A percentile compares a stretch with the other conserved stretches of the same genome.
Conservation (phyloP, 2,113 vertebrate species). For the Cyphomyrus plagiostoma region DNA sequence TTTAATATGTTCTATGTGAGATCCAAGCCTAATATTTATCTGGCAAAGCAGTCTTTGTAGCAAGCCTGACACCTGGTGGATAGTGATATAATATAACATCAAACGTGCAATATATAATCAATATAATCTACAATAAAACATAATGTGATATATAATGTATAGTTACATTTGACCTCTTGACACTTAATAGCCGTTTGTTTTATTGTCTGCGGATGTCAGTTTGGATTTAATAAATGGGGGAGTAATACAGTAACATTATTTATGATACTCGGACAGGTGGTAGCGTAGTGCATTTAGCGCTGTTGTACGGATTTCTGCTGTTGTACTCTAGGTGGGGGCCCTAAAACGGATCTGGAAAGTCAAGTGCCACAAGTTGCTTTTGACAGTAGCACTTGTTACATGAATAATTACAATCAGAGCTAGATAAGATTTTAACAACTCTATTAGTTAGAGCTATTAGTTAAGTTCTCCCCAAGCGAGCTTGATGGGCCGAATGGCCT, state of each 20-base stretch:
- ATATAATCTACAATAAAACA: background rate
- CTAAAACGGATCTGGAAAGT: background rate
- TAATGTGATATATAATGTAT: background rate
- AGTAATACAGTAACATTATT: background rate
- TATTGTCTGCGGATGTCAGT: background rate
- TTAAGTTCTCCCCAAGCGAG: no score
- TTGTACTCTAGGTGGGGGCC: background rate
- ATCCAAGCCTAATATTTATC: background rate
- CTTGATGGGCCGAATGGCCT: no score
- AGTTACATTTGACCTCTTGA: background rate
- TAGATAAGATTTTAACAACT: no score
- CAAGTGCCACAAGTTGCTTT: background rate
- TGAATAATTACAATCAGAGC: background rate
- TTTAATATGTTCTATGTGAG: background rate
- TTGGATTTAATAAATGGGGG: background rate
- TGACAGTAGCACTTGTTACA: background rate
- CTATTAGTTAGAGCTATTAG: no score
- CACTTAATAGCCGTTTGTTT: background rate
- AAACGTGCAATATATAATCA: background rate
- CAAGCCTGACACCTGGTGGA: slow-evolving; percentile 28
- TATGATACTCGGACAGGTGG: background rate
- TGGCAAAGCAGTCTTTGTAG: background rate
- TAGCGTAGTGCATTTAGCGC: background rate
- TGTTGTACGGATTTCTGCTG: background rate
- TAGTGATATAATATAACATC: background rate